Base-by-base conservation (phyloP, 2,797 vertebrate genomes). In the Anguilla obscura region DNA sequence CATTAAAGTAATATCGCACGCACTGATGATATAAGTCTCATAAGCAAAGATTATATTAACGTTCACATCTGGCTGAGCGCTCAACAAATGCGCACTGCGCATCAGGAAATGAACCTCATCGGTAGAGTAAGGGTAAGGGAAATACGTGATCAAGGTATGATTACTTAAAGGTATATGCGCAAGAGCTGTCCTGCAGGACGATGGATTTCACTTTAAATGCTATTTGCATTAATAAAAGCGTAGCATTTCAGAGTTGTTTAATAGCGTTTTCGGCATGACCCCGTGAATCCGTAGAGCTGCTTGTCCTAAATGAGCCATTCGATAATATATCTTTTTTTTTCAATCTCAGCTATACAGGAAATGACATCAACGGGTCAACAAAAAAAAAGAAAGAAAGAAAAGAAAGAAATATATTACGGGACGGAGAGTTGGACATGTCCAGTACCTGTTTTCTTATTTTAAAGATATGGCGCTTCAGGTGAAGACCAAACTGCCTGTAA, bases 361-460 rank as follows among this genome's bases (percentile, higher is more conserved):
- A 94, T 96, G 96, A 96, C 96, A 96, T 96, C 96, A 96, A 94
- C 92, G 91, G 94, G 94, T 95, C 93, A 93, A 52, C 10, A 45
- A 52, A 52, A 52, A 93, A 94, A 95, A 52, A 52, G 0, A 52
- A 52, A 93, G 94, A 95, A 89, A 92, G 6, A 94, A 92, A 21
- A 93, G 10, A 87, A 54, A 56, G 93, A 94, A 94, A 93, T 89
- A 94, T 94, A 94, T 95, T 93, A 93, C 93, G 93, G 94, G 93
- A 93, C 90, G 93, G 91, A 89, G 90, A 88, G 92, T 91, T 89
- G 89, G 80, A 92, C 93, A 94, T 94, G 94, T 93, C 91, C 93
- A 91, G 91, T 90, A 93, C 90, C 89, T 90, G 87, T 90, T 88
- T 91, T 89, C 89, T 87, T 88, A 52, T 71, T 80, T 89, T 85